Conservation (phyloP, 2,888 invertebrate genomes). For the Metalampra italica region DNA sequence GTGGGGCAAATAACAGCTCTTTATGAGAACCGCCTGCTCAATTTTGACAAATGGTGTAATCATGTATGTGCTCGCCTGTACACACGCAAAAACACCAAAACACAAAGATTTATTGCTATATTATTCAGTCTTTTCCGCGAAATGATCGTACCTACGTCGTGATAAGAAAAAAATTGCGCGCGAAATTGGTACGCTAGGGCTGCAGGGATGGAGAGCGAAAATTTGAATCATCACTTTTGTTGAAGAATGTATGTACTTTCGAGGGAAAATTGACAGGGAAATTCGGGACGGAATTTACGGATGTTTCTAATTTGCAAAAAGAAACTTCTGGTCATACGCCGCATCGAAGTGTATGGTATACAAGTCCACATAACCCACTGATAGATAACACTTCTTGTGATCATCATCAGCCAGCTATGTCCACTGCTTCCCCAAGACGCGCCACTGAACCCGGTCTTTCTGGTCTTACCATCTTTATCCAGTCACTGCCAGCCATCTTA, state of each 20-base stretch:
- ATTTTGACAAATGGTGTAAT: slow-evolving; percentile 9
- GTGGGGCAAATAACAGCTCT: not conserved
- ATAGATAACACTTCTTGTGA: no score
- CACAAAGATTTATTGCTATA: slow-evolving; percentile 4
- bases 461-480: no score
- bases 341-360: no score
- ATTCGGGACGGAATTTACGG: no score
- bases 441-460: no score
- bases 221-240: not conserved
- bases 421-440: no score
- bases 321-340: no score
- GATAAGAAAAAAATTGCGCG: slow-evolving; percentile 3
- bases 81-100: slow-evolving; percentile 2
- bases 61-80: slow-evolving; percentile 1
- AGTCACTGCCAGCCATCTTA: no score
- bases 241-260: not conserved
- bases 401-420: no score
- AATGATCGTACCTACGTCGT: slow-evolving; percentile 4
- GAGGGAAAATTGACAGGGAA: no score
- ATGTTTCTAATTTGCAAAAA: no score
- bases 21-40: not conserved
- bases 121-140: slow-evolving; percentile 2
- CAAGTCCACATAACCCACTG: no score
- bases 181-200: slow-evolving; percentile 1
- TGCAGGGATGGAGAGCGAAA: not conserved